Evolutionary conservation across 1,140 invertebrate genomes (phyloP), one percentile per base, ranked within the genome.

Genomic region (Saccostrea cuccullata): DNA sequence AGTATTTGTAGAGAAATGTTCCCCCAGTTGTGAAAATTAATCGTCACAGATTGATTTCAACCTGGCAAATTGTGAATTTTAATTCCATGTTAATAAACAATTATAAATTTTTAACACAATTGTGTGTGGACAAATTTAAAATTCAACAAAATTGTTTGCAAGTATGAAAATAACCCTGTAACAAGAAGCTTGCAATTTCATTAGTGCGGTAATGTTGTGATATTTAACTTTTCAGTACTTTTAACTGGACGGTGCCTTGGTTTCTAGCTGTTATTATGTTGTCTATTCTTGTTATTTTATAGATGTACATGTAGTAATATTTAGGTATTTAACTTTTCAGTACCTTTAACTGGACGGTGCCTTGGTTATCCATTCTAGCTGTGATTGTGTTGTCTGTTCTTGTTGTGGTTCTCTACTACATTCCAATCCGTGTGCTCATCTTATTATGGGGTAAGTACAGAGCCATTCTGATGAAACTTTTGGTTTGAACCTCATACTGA

Each of bases 191-290:
- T 26, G 11, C 40, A 40, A 20, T 36, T 82, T 47, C 6, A 82
- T 5, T 13, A 11, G 77, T 23, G 77, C 11, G 13, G 9, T 20
- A 82, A 36, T 82, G 30, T 82, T n/a, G n/a, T n/a, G n/a, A n/a
- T 82, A 30, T 17, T 82, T 91, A 96, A 96, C 86, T 77, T 93
- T 94, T 47, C 91, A 95, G 94, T 95, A 97, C 98, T 87, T 98
- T 99, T 95, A 99, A 99, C 94, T 99, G 99, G 95, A 98, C 98
- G 56, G 98, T 99, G 89, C 98, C 99, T 84, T 99, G 99, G 96
- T 95, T 99, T 96, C 95, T 99, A 92, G 98, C 98, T 23, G 97
- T 99, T 88, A 94, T 98, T 13, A 95, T 98, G 85, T 94, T 98
- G 2, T 92, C 96, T 77, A 95, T 96, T n/a, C 97, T 96, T 8